Conservation (phyloP, 2,113 vertebrate species). For the Pycnonotus jocosus region DNA sequence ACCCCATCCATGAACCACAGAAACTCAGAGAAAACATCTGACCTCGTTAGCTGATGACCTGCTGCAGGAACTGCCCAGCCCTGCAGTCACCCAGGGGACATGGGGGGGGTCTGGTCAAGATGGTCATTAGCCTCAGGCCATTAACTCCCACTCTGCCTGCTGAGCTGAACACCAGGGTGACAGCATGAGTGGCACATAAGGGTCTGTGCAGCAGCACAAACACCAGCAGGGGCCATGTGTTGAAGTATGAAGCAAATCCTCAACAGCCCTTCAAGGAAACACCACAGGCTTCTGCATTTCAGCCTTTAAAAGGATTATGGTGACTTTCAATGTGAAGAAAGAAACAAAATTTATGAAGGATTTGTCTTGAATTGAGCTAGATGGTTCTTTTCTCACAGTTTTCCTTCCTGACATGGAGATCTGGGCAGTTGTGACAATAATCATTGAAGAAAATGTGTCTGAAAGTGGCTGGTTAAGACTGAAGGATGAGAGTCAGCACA, state of each 20-base stretch:
- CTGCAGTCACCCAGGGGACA: background rate
- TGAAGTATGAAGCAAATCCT: background rate
- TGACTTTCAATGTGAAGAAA: background rate
- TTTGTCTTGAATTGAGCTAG: background rate
- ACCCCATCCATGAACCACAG: fast-evolving
- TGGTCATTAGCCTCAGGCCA: background rate
- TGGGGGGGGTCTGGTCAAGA: background rate
- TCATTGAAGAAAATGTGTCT: background rate
- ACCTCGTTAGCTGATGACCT: background rate
- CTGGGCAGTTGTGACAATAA: background rate
- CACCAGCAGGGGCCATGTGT: background rate
- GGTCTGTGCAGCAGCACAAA: background rate
- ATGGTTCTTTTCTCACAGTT: background rate
- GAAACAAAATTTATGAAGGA: background rate
- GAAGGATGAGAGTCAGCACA: background rate
- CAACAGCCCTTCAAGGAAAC: background rate
- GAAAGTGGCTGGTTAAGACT: background rate
- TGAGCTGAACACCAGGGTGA: background rate
- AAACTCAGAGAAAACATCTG: background rate
- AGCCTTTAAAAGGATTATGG: background rate
- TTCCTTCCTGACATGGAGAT: background rate
- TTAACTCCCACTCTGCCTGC: background rate
- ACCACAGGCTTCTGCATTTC: background rate
- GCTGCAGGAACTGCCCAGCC: background rate
- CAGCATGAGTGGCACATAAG: background rate